Evolutionary conservation across 2,797 vertebrate species (phyloP).

Genomic region (Enteromius radiatus): DNA sequence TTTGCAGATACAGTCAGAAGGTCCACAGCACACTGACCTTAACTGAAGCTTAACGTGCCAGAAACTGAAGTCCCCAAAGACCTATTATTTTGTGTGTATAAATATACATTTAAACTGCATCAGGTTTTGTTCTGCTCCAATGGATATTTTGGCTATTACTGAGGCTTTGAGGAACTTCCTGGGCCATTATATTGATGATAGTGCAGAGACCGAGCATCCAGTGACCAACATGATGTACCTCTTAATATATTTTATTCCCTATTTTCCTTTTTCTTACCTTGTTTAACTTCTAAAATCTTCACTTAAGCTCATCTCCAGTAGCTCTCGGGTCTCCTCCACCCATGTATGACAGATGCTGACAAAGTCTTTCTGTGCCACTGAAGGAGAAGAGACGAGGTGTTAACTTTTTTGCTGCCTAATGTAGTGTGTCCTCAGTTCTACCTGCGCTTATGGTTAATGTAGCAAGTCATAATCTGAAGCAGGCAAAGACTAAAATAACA

Average conservation of each 20-base stretch:
- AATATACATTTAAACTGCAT: conserved; percentile 29
- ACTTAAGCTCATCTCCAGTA: conserved; percentile 5
- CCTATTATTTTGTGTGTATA: conserved; percentile 35
- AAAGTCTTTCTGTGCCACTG: conserved; percentile 35
- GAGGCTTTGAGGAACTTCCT: conserved; percentile 15
- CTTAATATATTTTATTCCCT: conserved; percentile 9
- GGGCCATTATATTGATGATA: conserved; percentile 24
- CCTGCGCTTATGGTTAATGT: conserved; percentile 57
- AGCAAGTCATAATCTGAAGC: conserved; percentile 51
- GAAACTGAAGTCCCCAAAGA: conserved; percentile 24
- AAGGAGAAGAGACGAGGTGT: conserved; percentile 22
- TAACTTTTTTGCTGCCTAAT: conserved; percentile 47
- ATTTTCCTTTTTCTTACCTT: conserved; percentile 11
- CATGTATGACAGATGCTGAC: conserved; percentile 52
- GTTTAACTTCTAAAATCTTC: background rate
- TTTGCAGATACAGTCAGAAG: conserved; percentile 23
- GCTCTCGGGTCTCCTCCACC: background rate
- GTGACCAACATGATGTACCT: background rate
- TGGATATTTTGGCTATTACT: conserved; percentile 31
- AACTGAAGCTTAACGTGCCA: background rate
- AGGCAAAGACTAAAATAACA: conserved; percentile 53
- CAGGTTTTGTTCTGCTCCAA: conserved; percentile 40
- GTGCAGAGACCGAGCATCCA: conserved; percentile 16
- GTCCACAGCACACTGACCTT: background rate
- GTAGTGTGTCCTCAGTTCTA: conserved; percentile 51